Evolutionary conservation across 2,888 invertebrate genomes (phyloP).

Genomic region (Onthophagus sagittarius): DNA sequence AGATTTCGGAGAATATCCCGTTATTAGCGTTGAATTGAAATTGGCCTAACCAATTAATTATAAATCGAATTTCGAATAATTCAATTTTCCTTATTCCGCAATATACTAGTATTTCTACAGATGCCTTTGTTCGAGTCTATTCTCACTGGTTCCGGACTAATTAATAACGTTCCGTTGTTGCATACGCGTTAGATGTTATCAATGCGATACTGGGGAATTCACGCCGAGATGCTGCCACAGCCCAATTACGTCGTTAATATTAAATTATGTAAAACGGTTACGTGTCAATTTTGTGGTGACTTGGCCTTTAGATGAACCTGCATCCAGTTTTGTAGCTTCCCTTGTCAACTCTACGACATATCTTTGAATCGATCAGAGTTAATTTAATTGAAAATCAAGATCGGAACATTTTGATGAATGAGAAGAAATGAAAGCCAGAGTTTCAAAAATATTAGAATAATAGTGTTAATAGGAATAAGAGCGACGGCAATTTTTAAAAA

Average conservation of each 20-base stretch:
- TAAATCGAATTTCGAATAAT: neutral
- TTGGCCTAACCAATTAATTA: neutral
- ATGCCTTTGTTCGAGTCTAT: neutral
- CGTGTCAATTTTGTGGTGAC: neutral
- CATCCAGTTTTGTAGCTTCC: neutral
- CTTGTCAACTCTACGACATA: neutral
- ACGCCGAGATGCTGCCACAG: neutral
- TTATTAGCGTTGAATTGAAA: neutral
- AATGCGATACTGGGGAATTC: neutral
- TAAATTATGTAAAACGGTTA: neutral
- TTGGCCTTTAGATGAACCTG: neutral
- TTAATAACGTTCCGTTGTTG: neutral
- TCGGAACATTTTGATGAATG: neutral
- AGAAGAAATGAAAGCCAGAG: neutral
- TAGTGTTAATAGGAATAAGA: neutral
- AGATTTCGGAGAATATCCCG: no score
- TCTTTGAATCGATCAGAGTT: neutral
- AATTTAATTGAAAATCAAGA: neutral
- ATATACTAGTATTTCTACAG: neutral
- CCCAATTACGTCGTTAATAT: neutral
- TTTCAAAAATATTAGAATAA: neutral
- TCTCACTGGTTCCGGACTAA: neutral
- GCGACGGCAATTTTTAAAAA: neutral
- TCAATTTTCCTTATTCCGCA: neutral
- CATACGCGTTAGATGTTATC: neutral